phyloP scores from a whole-genome alignment of 2,888 invertebrate species.

The Limnephilus rhombicus region DNA sequence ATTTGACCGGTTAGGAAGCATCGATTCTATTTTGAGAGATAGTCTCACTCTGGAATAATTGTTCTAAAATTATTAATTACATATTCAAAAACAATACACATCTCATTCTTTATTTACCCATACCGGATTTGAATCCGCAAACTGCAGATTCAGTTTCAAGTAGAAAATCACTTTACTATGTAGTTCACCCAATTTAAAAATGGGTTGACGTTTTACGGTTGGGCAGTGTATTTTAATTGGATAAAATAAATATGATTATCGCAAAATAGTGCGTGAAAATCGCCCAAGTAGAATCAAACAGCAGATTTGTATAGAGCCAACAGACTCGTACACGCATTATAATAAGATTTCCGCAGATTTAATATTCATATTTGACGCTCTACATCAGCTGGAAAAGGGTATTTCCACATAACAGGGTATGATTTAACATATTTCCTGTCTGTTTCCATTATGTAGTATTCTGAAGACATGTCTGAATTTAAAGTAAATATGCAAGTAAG shows the following conservation, averaged over 20 bases:
- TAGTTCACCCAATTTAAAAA: neutral
- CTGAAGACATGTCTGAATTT: neutral
- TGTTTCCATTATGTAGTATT: neutral
- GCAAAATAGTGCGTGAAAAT: neutral
- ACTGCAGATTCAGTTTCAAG: neutral
- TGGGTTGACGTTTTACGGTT: too few relatives aligned
- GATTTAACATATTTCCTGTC: neutral
- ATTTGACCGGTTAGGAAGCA: too few relatives aligned
- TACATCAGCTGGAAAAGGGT: neutral
- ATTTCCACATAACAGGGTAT: neutral
- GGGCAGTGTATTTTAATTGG: neutral
- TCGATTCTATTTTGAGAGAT: too few relatives aligned
- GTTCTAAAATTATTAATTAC: too few relatives aligned
- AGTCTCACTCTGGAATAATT: too few relatives aligned
- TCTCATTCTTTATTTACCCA: neutral
- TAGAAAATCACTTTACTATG: neutral
- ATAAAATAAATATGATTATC: neutral
- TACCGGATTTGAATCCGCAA: neutral
- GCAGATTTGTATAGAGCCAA: neutral
- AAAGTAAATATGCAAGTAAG: neutral
- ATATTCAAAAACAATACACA: too few relatives aligned
- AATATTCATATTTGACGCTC: neutral
- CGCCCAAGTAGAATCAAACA: neutral
- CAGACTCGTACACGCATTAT: neutral
- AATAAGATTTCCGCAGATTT: neutral